Conservation (phyloP, 2,888 invertebrate genomes). For the Epinotia nisella region DNA sequence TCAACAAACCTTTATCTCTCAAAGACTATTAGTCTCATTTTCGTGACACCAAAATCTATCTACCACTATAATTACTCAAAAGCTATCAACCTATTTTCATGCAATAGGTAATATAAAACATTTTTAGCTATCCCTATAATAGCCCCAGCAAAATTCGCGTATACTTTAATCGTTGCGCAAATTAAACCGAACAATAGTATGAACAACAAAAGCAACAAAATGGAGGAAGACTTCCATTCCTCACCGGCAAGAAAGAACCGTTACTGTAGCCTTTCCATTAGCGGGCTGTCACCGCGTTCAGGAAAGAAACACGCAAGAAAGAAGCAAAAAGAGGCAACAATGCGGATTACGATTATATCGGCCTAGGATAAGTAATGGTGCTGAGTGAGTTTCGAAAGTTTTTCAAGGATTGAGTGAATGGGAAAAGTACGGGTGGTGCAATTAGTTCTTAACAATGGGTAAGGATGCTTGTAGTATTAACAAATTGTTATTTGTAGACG, state of each 20-base stretch:
- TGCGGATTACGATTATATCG: constrained; percentile 29
- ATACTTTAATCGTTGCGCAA: constrained; percentile 39
- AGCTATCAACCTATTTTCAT: no score
- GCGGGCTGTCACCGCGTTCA: constrained; percentile 70
- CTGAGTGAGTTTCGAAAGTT: constrained; percentile 6
- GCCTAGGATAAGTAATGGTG: constrained; percentile 6
- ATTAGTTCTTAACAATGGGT: constrained; percentile 2
- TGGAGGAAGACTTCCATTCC: constrained; percentile 62
- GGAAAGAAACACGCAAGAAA: constrained; percentile 54
- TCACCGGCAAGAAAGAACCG: constrained; percentile 60
- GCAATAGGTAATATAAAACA: no score
- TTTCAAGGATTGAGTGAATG: constrained; percentile 1
- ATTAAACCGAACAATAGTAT: constrained; percentile 44
- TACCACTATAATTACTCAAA: no score
- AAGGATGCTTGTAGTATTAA: not conserved
- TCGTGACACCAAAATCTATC: no score
- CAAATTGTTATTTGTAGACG: no score
- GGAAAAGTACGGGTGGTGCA: constrained; percentile 36
- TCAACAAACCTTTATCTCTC: no score
- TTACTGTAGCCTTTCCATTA: constrained; percentile 76
- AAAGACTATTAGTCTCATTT: no score
- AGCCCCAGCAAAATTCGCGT: not conserved
- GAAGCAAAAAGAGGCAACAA: constrained; percentile 54
- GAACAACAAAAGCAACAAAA: constrained; percentile 58
- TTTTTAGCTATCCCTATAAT: not conserved